Base-by-base conservation (phyloP, 2,797 vertebrate genomes). In the Delichon dasypus region DNA sequence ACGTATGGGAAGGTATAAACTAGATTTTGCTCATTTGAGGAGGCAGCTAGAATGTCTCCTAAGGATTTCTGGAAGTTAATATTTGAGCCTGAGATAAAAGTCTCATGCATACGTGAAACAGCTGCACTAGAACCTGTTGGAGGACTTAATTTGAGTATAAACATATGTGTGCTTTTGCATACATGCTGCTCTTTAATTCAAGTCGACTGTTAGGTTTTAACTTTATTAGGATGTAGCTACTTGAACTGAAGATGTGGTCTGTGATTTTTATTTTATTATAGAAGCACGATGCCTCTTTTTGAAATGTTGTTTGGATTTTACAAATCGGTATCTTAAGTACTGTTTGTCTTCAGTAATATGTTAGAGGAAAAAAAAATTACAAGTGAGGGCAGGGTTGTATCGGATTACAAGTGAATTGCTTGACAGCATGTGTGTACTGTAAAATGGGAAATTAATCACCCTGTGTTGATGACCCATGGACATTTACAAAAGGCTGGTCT, bases 201-300 rank as follows among this genome's bases (percentile, higher is more conserved):
- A 77, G 88, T 71, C 3, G 29, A 75, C 89, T 95, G 92, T 67
- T 94, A 61, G 65, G 53, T 68, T 66, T 68, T 95, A 96, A 96
- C 94, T 95, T 93, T 82, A 72, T 95, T 95, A 95, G 84, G 93
- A 92, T 83, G 93, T 80, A 85, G 89, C 94, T 95, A 82, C 90
- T 94, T 85, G 81, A 94, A 55, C 64, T 87, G 81, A 85, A 95
- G 89, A 97, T 77, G 90, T 45, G 62, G 64, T 81, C 90, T 94
- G 84, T 44, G 58, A 65, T 72, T 92, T 94, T 95, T 82, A 73
- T 95, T 96, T 92, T 83, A 83, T 95, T 92, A 93, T 6, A 88
- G 85, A 57, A 61, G 72, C 65, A 19, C 2, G 34, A 54, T 71
- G 84, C n/a, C 82, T 93, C 23, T 50, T 83, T 87, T 55, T 32